A percentile compares a stretch with the other conserved stretches of the same genome.
Conservation (phyloP, 2,113 vertebrate species). For the Aegotheles bennettii region DNA sequence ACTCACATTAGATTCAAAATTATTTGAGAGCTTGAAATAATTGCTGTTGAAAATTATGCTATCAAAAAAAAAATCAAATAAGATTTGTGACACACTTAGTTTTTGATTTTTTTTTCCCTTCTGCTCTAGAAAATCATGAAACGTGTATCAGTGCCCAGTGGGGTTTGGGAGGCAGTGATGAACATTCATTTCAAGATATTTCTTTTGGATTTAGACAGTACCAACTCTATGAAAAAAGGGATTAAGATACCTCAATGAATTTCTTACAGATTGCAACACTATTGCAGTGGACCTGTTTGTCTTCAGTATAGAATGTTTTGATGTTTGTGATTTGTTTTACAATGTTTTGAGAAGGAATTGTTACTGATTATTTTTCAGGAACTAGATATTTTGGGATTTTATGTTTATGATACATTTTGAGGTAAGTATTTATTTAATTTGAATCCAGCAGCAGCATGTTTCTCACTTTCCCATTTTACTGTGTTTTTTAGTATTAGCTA, state of each 20-base stretch:
- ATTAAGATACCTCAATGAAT: background rate
- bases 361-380: background rate
- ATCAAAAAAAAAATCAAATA: slow-evolving; percentile 38
- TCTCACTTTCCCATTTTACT: background rate
- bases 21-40: slow-evolving; percentile 16
- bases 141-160: background rate
- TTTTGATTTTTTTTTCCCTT: slow-evolving; percentile 54
- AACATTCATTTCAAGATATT: background rate
- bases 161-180: background rate
- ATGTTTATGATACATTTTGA: background rate
- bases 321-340: background rate
- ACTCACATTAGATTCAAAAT: background rate
- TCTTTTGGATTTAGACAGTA: background rate
- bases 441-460: background rate
- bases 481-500: background rate
- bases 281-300: background rate
- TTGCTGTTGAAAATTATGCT: background rate
- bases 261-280: background rate
- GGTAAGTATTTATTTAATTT: background rate
- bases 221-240: background rate
- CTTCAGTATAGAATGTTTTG: background rate
- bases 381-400: background rate
- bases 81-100: slow-evolving; percentile 1
- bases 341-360: background rate
- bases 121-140: background rate